These are phyloP conservation scores for Botia kubotai DNA, from an alignment of 2,797 vertebrate genomes.

Conservation along the genomic window DNA sequence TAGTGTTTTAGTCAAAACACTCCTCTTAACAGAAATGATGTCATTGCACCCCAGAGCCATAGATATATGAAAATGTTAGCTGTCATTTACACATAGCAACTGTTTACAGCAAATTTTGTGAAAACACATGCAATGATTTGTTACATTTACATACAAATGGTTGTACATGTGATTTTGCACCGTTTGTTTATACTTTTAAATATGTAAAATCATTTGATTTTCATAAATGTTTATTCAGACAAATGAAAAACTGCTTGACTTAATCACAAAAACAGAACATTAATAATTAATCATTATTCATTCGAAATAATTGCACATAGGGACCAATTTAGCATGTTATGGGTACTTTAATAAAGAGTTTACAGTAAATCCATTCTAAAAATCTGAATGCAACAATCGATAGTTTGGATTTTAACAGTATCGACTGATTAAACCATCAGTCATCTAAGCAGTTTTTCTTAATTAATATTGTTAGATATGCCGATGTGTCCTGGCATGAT, in stretches of 20 bases:
- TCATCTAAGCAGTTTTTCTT: conserved; percentile 82
- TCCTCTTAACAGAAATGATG: conserved; percentile 69
- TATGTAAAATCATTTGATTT: no score
- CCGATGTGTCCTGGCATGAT: conserved; percentile 76
- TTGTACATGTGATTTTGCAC: no score
- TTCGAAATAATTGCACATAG: background rate
- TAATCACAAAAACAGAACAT: no score
- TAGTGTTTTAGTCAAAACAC: conserved; percentile 75
- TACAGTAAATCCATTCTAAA: conserved; percentile 23
- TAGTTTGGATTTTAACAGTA: conserved; percentile 79
- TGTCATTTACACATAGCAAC: conserved; percentile 31
- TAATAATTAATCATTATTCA: background rate
- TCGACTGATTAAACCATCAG: conserved; percentile 75
- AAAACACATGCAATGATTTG: background rate
- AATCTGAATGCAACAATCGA: conserved; percentile 74
- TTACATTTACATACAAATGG: background rate
- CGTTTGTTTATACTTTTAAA: no score
- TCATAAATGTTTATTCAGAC: no score
- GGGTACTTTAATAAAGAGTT: conserved; percentile 13
- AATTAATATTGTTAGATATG: conserved; percentile 87
- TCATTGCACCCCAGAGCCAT: conserved; percentile 4
- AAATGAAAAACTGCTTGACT: no score
- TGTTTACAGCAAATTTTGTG: background rate
- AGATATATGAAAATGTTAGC: conserved; percentile 11
- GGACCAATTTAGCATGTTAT: conserved; percentile 3